Percentiles rank a stretch among this genome's conserved stretches.
These are phyloP conservation scores for Peromyscus californicus DNA, from an alignment of 2,113 vertebrate genomes.

Conservation along the genomic window DNA sequence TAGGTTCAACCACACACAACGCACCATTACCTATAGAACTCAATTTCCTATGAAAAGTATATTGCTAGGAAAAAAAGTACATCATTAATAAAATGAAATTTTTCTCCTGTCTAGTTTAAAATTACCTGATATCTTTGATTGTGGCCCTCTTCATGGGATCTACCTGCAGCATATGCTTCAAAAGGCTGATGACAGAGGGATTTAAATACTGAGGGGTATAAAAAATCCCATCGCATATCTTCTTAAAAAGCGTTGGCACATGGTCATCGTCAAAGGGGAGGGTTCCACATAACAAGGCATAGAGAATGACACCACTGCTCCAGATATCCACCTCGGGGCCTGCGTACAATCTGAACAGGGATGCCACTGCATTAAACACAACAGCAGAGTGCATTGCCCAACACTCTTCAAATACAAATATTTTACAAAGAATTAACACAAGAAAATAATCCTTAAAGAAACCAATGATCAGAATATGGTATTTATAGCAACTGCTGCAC, in stretches of 20 bases:
- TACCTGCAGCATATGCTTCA: constrained; percentile 99
- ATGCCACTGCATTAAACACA: constrained; percentile 48
- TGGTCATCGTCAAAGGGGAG: constrained; percentile 99
- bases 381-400: background rate
- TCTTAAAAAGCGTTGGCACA: constrained; percentile 99
- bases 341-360: constrained; percentile 93
- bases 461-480: background rate
- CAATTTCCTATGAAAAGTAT: constrained; percentile 12
- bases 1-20: background rate
- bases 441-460: background rate
- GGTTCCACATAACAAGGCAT: constrained; percentile 96
- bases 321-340: constrained; percentile 99
- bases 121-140: constrained; percentile 97
- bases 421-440: constrained; percentile 46
- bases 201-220: constrained; percentile 98
- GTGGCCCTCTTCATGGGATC: constrained; percentile 99
- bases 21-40: background rate
- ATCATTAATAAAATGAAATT: constrained; percentile 9
- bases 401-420: constrained; percentile 12
- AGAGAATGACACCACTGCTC: constrained; percentile 99
- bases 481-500: background rate
- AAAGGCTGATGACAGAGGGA: constrained; percentile 93
- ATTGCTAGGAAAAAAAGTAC: background rate
- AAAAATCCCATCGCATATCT: constrained; percentile 99
- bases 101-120: constrained; percentile 6